Conservation (phyloP, 2,113 vertebrate species). For the Variabilichromis moorii region DNA sequence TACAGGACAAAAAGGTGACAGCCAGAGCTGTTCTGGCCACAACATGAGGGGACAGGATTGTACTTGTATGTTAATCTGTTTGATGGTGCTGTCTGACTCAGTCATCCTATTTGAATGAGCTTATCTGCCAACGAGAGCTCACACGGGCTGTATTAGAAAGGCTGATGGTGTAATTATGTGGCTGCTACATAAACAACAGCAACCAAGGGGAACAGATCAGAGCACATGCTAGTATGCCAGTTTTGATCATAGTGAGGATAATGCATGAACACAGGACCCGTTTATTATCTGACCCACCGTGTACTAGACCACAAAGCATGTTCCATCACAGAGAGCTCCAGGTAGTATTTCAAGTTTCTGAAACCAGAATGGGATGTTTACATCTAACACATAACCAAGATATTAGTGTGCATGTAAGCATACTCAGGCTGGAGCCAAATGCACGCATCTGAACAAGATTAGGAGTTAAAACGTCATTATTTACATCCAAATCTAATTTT, state of each 20-base stretch:
- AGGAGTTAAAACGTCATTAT: not conserved
- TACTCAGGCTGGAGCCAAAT: not conserved
- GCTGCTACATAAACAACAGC: not conserved
- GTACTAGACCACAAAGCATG: not conserved
- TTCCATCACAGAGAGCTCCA: not conserved
- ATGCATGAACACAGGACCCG: not conserved
- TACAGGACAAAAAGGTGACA: not conserved
- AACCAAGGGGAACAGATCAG: not conserved
- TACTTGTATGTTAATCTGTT: slow-evolving; percentile 51
- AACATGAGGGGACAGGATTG: slow-evolving; percentile 43
- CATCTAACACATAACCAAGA: not conserved
- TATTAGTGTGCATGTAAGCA: not conserved
- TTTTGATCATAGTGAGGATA: not conserved
- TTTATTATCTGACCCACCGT: not conserved
- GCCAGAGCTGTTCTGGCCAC: not conserved
- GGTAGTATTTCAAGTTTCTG: not conserved
- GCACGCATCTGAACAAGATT: not conserved
- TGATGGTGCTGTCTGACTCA: slow-evolving; percentile 49
- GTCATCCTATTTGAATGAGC: slow-evolving; percentile 64
- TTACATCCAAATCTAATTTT: not conserved
- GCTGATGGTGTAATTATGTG: not conserved
- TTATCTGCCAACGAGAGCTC: slow-evolving; percentile 60
- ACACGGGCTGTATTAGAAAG: slow-evolving; percentile 2
- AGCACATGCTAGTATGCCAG: not conserved
- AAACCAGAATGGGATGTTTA: not conserved